Conservation (phyloP, 1,140 invertebrate species). For the Bicyclus anynana region DNA sequence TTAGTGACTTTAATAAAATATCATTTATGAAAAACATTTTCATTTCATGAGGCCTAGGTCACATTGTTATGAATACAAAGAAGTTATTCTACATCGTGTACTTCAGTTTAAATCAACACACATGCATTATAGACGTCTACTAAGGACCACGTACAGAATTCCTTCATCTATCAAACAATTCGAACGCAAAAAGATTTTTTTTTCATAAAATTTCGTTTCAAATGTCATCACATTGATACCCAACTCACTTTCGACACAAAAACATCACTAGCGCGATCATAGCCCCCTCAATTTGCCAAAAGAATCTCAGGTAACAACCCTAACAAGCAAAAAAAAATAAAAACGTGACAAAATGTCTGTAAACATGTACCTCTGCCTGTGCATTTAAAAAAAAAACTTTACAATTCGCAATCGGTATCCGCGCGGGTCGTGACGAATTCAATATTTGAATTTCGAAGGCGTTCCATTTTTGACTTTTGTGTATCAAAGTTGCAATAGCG, state of each 20-base stretch:
- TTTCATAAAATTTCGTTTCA: slow-evolving; percentile 26
- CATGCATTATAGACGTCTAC: background rate
- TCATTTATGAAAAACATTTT: too few species aligned
- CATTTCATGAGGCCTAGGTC: too few species aligned
- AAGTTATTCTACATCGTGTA: background rate
- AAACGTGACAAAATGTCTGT: slow-evolving; percentile 75
- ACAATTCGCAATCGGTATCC: slow-evolving; percentile 47
- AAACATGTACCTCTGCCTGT: slow-evolving; percentile 64
- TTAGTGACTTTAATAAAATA: too few species aligned
- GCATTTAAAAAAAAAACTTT: slow-evolving; percentile 25
- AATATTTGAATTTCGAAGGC: slow-evolving; percentile 54
- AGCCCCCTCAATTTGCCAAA: slow-evolving; percentile 58
- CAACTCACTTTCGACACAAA: slow-evolving; percentile 48
- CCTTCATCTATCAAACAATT: background rate
- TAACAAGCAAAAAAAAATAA: slow-evolving; percentile 69
- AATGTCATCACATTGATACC: slow-evolving; percentile 59
- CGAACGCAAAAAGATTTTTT: background rate
- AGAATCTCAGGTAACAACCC: slow-evolving; percentile 54
- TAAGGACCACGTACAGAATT: background rate
- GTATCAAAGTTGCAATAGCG: slow-evolving; percentile 49
- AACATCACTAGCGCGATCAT: slow-evolving; percentile 41
- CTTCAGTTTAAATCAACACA: background rate
- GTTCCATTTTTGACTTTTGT: slow-evolving; percentile 62
- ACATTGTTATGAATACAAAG: background rate
- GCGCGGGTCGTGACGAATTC: slow-evolving; percentile 48